Evolutionary conservation across 2,888 invertebrate species (phyloP), one percentile per base, ranked within the genome.

Genomic region (Alentia gelatinosa): DNA sequence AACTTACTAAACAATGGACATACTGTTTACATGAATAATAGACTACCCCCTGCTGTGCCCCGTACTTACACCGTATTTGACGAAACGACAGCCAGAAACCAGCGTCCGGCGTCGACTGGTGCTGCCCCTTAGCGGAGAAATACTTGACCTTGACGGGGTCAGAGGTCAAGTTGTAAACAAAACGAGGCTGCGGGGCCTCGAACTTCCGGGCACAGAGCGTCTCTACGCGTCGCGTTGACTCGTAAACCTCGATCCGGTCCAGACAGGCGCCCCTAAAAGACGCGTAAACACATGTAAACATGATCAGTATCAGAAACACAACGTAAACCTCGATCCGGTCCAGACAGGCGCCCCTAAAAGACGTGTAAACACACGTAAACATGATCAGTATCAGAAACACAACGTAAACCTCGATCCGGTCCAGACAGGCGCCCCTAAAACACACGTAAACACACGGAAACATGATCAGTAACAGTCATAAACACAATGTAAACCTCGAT

Each of bases 1-100:
- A n/a, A n/a, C n/a, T n/a, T n/a, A n/a, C n/a, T n/a, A n/a, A n/a
- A n/a, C n/a, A n/a, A n/a, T n/a, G n/a, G n/a, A n/a, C n/a, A n/a
- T n/a, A n/a, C n/a, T n/a, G n/a, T n/a, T n/a, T n/a, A n/a, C n/a
- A n/a, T n/a, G n/a, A n/a, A n/a, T n/a, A n/a, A n/a, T n/a, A n/a
- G n/a, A n/a, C n/a, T n/a, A n/a, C n/a, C n/a, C 47, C 47, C 19
- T 12, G 19, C 9, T 47, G 3, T 3, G 83, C 9, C 9, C 19
- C 23, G 23, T 83, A 86, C 86, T 86, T 42, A 86, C 86, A 86
- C 9, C 86, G 42, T 47, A 86, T 86, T 50, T 86, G 86, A 19
- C 90, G 42, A n/a, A 90, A 90, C 33, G 90, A 90, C 7, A 91
- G 33, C 91, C 91, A 91, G 90, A 91, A 91, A 19, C 91, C 91